Evolutionary conservation across 2,113 vertebrate species (phyloP).

Genomic region (Tragelaphus strepsiceros): DNA sequence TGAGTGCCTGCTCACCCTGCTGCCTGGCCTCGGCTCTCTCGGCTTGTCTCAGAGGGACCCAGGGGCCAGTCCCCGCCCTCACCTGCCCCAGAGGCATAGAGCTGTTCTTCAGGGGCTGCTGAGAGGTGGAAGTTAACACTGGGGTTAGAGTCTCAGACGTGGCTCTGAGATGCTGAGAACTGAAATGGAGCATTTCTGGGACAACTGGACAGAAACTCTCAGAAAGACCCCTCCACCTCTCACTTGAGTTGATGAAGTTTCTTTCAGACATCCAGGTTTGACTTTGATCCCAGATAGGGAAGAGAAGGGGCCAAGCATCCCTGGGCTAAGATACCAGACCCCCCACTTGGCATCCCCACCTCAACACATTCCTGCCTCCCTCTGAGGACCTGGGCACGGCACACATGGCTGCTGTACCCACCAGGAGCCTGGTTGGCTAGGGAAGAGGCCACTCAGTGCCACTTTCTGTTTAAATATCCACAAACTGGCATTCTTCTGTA

Average conservation of each 20-base stretch:
- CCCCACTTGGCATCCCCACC: neutral
- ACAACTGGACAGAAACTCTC: neutral
- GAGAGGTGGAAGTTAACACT: neutral
- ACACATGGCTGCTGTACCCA: neutral
- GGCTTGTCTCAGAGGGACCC: neutral
- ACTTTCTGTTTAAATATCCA: neutral
- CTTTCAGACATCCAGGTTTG: neutral
- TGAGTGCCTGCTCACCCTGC: neutral
- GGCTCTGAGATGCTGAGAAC: neutral
- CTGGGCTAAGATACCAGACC: neutral
- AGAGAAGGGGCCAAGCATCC: neutral
- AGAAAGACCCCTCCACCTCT: neutral
- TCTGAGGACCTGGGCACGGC: neutral
- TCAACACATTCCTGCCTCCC: neutral
- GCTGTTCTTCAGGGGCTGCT: neutral
- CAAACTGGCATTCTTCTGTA: neutral
- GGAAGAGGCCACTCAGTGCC: neutral
- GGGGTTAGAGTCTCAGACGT: neutral
- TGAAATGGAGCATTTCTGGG: neutral
- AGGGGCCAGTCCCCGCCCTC: neutral
- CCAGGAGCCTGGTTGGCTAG: neutral
- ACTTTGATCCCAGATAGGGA: neutral
- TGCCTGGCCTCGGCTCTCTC: accelerated
- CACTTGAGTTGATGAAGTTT: neutral
- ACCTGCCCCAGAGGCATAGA: neutral